Conservation (phyloP, 1,140 invertebrate species). For the Eurosta solidaginis region DNA sequence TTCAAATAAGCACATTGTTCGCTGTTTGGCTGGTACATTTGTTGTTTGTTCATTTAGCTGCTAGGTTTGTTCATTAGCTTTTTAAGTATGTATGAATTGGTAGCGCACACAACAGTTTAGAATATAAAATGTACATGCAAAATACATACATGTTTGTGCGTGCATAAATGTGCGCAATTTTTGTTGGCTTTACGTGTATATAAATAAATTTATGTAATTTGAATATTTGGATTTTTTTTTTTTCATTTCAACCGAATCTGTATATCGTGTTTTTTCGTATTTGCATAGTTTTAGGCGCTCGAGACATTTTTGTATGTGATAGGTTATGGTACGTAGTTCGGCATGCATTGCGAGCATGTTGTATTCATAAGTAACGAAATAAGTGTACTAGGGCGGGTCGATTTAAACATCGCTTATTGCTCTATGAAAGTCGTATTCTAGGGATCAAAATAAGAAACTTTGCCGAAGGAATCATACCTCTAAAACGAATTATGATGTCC, state of each 20-base stretch:
- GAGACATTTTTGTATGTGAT: not conserved
- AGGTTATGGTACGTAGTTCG: not conserved
- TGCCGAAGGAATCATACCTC: no score
- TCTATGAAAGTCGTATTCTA: no score
- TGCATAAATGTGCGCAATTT: not conserved
- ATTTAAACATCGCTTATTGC: no score
- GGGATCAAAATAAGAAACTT: no score
- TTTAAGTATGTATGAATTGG: not conserved
- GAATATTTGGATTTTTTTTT: not conserved
- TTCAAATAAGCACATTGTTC: slow-evolving; percentile 31
- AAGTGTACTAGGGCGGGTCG: not conserved
- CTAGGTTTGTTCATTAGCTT: no score
- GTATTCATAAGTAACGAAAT: not conserved
- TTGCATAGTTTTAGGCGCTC: not conserved
- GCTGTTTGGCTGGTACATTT: no score
- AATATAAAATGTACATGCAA: not conserved
- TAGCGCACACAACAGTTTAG: no score
- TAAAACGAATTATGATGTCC: no score
- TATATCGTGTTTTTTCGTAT: not conserved
- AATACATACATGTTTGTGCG: not conserved
- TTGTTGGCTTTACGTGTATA: not conserved
- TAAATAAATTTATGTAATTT: slow-evolving; percentile 8
- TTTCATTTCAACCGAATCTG: not conserved
- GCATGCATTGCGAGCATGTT: no score
- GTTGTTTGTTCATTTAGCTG: no score